These are phyloP conservation scores for Callopanchax toddi DNA, from an alignment of 2,113 vertebrate species.

Conservation along the genomic window DNA sequence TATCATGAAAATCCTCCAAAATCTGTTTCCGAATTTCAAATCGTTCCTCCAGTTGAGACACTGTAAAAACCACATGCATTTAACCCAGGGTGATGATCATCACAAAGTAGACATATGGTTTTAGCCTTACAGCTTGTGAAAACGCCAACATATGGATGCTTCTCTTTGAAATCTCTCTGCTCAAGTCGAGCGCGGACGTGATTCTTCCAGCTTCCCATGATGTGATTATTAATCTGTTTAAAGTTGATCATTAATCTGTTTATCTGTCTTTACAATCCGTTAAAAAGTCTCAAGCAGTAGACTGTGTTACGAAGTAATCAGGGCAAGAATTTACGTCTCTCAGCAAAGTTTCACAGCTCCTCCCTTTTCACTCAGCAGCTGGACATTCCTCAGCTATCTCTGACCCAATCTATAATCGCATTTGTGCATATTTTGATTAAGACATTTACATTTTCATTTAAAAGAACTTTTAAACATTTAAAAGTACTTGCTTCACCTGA, in stretches of 20 bases:
- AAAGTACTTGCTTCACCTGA: no score
- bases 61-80: constrained; percentile 49
- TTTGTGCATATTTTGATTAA: no score
- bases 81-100: neutral
- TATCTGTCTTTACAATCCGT: neutral
- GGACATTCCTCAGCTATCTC: constrained; percentile 3
- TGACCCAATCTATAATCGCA: neutral
- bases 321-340: neutral
- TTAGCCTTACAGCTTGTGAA: constrained; percentile 65
- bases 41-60: constrained; percentile 71
- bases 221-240: neutral
- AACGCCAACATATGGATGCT: constrained; percentile 67
- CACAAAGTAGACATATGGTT: neutral
- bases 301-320: no score
- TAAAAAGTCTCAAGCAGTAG: neutral
- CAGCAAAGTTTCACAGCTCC: constrained; percentile 31
- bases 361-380: constrained; percentile 28
- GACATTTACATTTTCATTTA: no score
- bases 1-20: constrained; percentile 52
- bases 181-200: constrained; percentile 68
- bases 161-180: constrained; percentile 71
- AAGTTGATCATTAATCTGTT: no score
- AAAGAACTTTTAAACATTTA: no score
- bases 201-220: constrained; percentile 77
- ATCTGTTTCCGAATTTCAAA: constrained; percentile 63